Conservation (phyloP, 2,888 invertebrate species). For the Diploptera punctata region DNA sequence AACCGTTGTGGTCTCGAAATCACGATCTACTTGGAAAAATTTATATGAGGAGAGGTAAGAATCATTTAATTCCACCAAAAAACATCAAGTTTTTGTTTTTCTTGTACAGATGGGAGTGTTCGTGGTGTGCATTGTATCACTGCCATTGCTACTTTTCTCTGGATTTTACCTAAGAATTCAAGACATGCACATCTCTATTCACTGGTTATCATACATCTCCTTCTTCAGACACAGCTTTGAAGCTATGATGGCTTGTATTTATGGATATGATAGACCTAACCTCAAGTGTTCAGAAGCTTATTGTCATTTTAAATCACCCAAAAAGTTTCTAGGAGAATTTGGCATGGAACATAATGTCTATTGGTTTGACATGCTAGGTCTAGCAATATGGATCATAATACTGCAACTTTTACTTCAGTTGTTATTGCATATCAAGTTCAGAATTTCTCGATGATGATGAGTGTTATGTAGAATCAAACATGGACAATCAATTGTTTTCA, state of each 20-base stretch:
- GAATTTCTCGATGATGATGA: background rate
- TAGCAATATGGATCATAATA: constrained; percentile 53
- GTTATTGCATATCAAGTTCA: constrained; percentile 47
- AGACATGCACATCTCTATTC: constrained; percentile 73
- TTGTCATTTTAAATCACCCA: constrained; percentile 52
- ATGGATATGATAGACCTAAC: constrained; percentile 57
- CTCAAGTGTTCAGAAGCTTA: constrained; percentile 56
- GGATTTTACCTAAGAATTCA: constrained; percentile 82
- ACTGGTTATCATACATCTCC: constrained; percentile 50
- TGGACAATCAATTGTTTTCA: too few species aligned
- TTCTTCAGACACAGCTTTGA: constrained; percentile 67
- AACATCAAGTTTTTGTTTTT: constrained; percentile 33
- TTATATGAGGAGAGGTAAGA: too few species aligned
- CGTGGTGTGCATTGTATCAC: constrained; percentile 76
- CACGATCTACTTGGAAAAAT: too few species aligned
- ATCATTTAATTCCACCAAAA: too few species aligned
- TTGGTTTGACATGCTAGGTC: constrained; percentile 54
- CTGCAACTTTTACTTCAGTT: constrained; percentile 45
- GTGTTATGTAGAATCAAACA: too few species aligned
- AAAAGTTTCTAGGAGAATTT: constrained; percentile 56
- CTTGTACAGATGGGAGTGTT: constrained; percentile 74
- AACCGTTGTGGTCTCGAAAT: too few species aligned
- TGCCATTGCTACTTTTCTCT: constrained; percentile 83
- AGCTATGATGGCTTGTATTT: constrained; percentile 59
- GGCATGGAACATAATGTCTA: constrained; percentile 52